phyloP scores from a whole-genome alignment of 2,113 vertebrate species.

The Pithys albifrons region DNA sequence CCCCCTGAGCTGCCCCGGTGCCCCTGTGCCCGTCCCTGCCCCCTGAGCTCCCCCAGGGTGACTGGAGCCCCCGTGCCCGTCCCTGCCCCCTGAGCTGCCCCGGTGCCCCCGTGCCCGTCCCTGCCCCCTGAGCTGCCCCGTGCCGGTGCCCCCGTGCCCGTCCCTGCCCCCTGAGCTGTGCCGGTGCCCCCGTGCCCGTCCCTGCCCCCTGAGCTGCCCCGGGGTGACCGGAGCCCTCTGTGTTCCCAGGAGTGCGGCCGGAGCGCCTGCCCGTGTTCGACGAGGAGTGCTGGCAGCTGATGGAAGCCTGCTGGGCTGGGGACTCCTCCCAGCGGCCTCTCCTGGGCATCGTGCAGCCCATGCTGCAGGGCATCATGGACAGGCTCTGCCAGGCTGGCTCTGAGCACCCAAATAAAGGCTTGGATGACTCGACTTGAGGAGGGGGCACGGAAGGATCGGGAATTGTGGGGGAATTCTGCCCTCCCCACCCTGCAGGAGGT shows the following conservation, averaged over 20 bases:
- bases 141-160: too few species aligned
- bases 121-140: too few species aligned
- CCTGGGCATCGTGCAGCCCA: slow-evolving; percentile 93
- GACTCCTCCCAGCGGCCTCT: slow-evolving; percentile 91
- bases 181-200: too few species aligned
- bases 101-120: too few species aligned
- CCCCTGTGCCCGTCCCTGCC: too few species aligned
- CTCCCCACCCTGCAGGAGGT: background rate
- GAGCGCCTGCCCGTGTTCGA: slow-evolving; percentile 89
- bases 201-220: too few species aligned
- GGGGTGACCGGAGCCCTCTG: background rate
- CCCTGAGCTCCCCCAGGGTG: background rate
- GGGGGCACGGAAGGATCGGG: background rate
- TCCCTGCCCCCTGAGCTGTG: too few species aligned
- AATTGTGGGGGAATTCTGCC: background rate
- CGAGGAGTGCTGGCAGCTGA: slow-evolving; percentile 98
- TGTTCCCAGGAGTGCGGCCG: slow-evolving; percentile 84
- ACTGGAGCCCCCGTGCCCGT: background rate
- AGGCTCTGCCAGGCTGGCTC: slow-evolving; percentile 81
- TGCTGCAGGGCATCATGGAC: slow-evolving; percentile 91
- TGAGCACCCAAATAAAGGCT: slow-evolving; percentile 75
- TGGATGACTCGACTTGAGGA: slow-evolving; percentile 92
- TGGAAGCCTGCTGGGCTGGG: slow-evolving; percentile 97
- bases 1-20: too few species aligned
- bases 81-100: too few species aligned